Percentiles rank a stretch among this genome's conserved stretches.
These are phyloP conservation scores for Rhorus exstirpatorius DNA, from an alignment of 2,888 invertebrate genomes.

Conservation along the genomic window DNA sequence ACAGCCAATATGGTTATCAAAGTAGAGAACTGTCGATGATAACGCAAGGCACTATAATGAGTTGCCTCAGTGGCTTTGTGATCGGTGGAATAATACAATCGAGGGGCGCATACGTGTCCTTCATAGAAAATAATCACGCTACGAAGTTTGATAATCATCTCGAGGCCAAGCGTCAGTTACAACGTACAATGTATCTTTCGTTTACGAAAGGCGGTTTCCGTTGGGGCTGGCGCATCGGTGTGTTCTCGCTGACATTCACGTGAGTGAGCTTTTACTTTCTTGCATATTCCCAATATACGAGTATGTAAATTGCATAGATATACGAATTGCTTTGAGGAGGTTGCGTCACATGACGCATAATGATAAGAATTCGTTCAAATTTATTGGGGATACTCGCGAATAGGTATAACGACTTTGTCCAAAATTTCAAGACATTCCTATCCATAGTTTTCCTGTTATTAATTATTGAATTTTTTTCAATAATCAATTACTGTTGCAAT, in stretches of 20 bases:
- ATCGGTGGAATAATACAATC: constrained; percentile 89
- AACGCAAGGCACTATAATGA: constrained; percentile 85
- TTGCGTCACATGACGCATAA: no score
- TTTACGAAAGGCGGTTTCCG: constrained; percentile 91
- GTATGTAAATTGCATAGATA: constrained; percentile 12
- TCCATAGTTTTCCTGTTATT: no score
- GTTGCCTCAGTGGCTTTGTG: constrained; percentile 88
- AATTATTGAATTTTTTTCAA: no score
- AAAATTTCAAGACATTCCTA: no score
- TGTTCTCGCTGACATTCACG: constrained; percentile 91
- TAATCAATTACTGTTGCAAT: no score
- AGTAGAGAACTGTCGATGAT: constrained; percentile 89
- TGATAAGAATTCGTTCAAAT: no score
- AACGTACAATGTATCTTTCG: constrained; percentile 90
- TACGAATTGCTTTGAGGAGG: not conserved
- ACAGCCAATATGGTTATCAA: constrained; percentile 89
- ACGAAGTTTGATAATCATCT: constrained; percentile 89
- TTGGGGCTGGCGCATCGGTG: constrained; percentile 90
- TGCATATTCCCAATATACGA: not conserved
- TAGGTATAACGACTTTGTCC: no score
- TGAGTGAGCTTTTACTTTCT: constrained; percentile 84
- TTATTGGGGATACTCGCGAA: no score
- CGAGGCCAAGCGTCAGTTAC: constrained; percentile 91
- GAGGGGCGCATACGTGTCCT: constrained; percentile 88
- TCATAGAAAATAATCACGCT: constrained; percentile 92